Conservation (phyloP, 1,140 invertebrate genomes). For the Trissolcus basalis region DNA sequence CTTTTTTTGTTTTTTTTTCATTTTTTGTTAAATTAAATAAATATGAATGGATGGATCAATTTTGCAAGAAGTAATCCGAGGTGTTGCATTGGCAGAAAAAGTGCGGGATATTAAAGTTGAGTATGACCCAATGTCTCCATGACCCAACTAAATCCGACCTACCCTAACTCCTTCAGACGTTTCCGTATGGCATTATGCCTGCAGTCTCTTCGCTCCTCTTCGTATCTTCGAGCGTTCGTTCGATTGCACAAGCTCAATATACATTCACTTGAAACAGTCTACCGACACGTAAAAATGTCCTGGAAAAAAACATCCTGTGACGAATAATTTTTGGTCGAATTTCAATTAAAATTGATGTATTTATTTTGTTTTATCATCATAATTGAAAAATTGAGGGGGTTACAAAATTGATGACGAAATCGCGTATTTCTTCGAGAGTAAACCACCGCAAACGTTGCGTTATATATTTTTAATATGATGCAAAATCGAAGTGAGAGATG, state of each 20-base stretch:
- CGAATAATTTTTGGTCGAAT: too few relatives aligned
- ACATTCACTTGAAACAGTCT: neutral
- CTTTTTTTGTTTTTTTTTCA: too few relatives aligned
- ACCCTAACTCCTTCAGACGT: conserved; percentile 43
- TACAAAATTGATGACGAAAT: too few relatives aligned
- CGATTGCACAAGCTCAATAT: conserved; percentile 19
- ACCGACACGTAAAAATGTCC: too few relatives aligned
- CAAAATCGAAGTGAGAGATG: conserved; percentile 23
- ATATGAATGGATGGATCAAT: too few relatives aligned
- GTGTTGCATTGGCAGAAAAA: neutral
- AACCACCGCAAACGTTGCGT: neutral
- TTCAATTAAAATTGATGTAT: too few relatives aligned
- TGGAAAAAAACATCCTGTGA: too few relatives aligned
- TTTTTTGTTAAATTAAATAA: too few relatives aligned
- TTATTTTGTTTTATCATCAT: too few relatives aligned
- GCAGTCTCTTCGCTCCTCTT: conserved; percentile 10
- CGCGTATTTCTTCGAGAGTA: too few relatives aligned
- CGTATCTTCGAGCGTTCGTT: conserved; percentile 17
- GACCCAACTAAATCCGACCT: conserved; percentile 45
- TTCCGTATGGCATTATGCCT: conserved; percentile 27
- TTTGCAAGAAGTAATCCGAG: too few relatives aligned
- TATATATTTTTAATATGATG: conserved; percentile 14
- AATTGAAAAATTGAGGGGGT: too few relatives aligned
- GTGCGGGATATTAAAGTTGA: neutral
- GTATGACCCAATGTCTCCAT: conserved; percentile 40